Evolutionary conservation across 2,113 vertebrate genomes (phyloP).

Genomic region (Antechinus stuartii): DNA sequence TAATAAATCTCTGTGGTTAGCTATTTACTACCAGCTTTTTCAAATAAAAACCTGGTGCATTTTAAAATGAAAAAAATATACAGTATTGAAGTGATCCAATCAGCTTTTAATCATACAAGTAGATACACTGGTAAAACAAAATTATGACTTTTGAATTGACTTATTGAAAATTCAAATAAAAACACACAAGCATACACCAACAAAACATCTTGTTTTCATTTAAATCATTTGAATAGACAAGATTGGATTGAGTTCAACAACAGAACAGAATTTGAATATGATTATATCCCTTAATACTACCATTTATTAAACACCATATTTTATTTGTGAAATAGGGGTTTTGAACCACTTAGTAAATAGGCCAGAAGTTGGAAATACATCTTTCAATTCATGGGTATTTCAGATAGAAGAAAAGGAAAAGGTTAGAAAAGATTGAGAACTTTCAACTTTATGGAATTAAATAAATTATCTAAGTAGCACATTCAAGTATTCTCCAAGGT

Average conservation of each 20-base stretch:
- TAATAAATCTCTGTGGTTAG: not conserved
- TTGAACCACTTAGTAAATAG: slow-evolving; percentile 17
- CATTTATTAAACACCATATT: not conserved
- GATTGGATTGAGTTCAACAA: not conserved
- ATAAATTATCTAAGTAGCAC: slow-evolving; percentile 72
- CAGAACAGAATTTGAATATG: not conserved
- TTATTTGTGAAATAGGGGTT: not conserved
- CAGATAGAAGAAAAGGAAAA: not conserved
- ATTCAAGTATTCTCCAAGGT: slow-evolving; percentile 69
- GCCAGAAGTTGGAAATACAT: not conserved
- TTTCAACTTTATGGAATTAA: slow-evolving; percentile 65
- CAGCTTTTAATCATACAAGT: not conserved
- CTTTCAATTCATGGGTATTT: slow-evolving; percentile 47
- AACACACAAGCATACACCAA: not conserved
- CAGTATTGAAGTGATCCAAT: not conserved
- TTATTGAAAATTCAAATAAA: not conserved
- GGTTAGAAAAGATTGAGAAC: slow-evolving; percentile 37
- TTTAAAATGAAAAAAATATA: not conserved
- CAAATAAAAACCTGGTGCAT: not conserved
- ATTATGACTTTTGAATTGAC: not conserved
- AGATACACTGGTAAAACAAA: not conserved
- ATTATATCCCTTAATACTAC: not conserved
- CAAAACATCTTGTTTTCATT: not conserved
- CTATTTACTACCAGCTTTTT: not conserved
- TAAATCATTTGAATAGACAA: not conserved